Evolutionary conservation across 2,888 invertebrate species (phyloP).

Genomic region (Melanostoma scalare): DNA sequence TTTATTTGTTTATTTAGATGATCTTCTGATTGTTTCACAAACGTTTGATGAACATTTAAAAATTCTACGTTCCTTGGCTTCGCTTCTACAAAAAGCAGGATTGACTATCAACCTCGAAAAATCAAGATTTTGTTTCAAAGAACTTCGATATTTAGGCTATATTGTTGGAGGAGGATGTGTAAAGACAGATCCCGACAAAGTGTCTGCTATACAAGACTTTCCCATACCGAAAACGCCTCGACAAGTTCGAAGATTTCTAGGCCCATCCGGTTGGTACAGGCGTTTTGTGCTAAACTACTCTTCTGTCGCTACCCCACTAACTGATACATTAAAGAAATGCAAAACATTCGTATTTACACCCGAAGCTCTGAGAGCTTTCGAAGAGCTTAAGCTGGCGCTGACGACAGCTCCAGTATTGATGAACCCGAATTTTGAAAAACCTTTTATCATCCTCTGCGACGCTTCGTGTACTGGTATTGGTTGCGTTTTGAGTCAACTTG

Average conservation of each 20-base stretch:
- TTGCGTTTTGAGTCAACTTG: background rate
- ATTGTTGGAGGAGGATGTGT: conserved; percentile 36
- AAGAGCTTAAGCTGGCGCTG: background rate
- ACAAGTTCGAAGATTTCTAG: conserved; percentile 26
- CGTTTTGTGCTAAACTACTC: conserved; percentile 19
- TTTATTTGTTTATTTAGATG: conserved; percentile 32
- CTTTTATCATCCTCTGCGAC: background rate
- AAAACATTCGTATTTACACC: conserved; percentile 8
- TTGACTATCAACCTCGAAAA: conserved; percentile 28
- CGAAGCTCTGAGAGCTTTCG: background rate
- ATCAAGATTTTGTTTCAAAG: conserved; percentile 27
- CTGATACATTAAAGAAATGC: background rate
- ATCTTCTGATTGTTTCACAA: conserved; percentile 29
- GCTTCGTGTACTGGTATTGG: background rate
- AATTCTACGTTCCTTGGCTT: conserved; percentile 4
- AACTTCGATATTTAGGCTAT: conserved; percentile 26
- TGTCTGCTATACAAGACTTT: conserved; percentile 17
- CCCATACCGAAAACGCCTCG: conserved; percentile 6
- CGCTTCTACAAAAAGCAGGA: conserved; percentile 25
- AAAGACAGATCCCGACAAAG: conserved; percentile 15
- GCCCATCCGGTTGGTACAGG: conserved; percentile 27
- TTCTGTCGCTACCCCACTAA: conserved; percentile 1
- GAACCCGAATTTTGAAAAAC: background rate
- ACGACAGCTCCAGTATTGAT: background rate
- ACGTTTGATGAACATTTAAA: conserved; percentile 33